Percentiles rank a stretch among this genome's conserved stretches.
Conservation (phyloP, 2,888 invertebrate species). For the Ormyrus thymus region DNA sequence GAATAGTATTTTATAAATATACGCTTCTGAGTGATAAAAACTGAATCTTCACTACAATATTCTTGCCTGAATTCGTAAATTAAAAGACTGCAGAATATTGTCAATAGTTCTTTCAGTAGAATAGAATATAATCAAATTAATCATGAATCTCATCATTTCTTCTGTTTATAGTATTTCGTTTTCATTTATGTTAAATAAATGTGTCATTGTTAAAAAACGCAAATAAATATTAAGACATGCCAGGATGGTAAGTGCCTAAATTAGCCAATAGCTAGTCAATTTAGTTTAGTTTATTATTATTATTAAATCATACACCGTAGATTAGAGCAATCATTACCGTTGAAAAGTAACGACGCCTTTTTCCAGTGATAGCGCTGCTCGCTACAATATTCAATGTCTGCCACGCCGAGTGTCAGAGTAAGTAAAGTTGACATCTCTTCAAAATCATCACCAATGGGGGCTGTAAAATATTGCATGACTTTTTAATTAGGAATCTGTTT, state of each 20-base stretch:
- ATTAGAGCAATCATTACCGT: slow-evolving; percentile 18
- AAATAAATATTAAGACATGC: slow-evolving; percentile 24
- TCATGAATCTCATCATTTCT: slow-evolving; percentile 36
- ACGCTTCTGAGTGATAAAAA: no score
- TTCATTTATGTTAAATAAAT: slow-evolving; percentile 34
- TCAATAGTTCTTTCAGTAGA: slow-evolving; percentile 1
- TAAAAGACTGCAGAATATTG: background rate
- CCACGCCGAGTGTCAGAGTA: slow-evolving; percentile 73
- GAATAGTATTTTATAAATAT: background rate
- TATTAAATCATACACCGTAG: slow-evolving; percentile 11
- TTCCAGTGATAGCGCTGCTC: slow-evolving; percentile 72
- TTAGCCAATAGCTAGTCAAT: slow-evolving; percentile 22
- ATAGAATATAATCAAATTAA: slow-evolving; percentile 30
- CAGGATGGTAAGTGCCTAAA: slow-evolving; percentile 45
- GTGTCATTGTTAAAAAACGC: slow-evolving; percentile 30
- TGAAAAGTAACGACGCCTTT: slow-evolving; percentile 52
- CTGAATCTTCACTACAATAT: no score
- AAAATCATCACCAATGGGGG: slow-evolving; percentile 9
- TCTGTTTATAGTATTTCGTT: slow-evolving; percentile 47
- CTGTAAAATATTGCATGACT: slow-evolving; percentile 23
- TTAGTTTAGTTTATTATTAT: slow-evolving; percentile 7
- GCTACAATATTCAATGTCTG: slow-evolving; percentile 69
- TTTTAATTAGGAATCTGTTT: no score
- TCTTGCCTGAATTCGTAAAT: no score
- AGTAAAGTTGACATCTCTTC: slow-evolving; percentile 59